Conservation (phyloP, 2,888 invertebrate species). For the Brachyptera risi region DNA sequence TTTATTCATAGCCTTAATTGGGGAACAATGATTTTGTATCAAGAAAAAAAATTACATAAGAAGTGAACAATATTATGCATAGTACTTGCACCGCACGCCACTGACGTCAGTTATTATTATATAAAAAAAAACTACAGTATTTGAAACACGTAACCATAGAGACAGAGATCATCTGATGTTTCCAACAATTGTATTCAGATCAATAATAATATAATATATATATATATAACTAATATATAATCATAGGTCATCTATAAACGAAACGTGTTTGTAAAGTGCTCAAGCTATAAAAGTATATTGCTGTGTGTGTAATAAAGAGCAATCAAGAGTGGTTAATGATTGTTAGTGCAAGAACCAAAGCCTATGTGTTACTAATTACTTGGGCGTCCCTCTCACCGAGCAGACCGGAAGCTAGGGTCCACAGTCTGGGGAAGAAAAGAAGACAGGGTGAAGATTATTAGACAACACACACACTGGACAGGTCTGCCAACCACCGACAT, state of each 20-base stretch:
- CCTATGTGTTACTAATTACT: constrained; percentile 1
- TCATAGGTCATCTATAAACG: too few relatives aligned
- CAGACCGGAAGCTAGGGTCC: too few relatives aligned
- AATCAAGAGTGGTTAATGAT: constrained; percentile 12
- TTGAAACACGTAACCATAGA: constrained; percentile 6
- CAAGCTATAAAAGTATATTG: too few relatives aligned
- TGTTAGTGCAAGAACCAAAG: constrained; percentile 19
- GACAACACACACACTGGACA: too few relatives aligned
- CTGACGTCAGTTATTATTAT: not conserved
- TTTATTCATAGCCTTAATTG: too few relatives aligned
- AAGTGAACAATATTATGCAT: too few relatives aligned
- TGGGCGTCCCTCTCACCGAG: constrained; percentile 3
- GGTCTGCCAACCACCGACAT: too few relatives aligned
- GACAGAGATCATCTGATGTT: not conserved
- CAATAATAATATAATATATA: not conserved
- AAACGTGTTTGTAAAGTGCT: too few relatives aligned
- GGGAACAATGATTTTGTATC: too few relatives aligned
- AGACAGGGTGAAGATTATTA: not conserved
- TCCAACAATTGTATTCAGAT: not conserved
- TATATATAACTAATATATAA: not conserved
- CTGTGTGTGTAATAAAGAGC: constrained; percentile 13
- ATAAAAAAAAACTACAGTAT: not conserved
- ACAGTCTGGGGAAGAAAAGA: constrained; percentile 14
- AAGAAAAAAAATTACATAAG: too few relatives aligned
- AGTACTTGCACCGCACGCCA: constrained; percentile 5